Conservation (phyloP, 1,140 invertebrate genomes). For the Ceratina australensis region DNA sequence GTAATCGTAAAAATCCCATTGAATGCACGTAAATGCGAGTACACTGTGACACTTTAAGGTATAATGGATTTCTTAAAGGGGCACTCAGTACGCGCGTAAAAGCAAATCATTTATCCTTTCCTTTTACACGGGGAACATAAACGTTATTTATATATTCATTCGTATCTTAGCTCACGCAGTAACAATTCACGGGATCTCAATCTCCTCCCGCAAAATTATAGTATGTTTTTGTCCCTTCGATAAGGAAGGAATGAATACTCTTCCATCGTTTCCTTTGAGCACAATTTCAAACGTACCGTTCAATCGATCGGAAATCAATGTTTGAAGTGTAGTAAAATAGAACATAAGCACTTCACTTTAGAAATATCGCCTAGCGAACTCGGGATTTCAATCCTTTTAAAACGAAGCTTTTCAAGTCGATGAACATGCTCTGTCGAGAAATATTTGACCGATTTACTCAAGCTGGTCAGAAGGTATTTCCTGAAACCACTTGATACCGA, state of each 20-base stretch:
- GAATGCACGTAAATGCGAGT: too few relatives aligned
- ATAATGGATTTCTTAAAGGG: background rate
- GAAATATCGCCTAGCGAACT: background rate
- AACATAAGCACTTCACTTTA: background rate
- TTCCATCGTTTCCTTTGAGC: too few relatives aligned
- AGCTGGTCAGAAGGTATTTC: too few relatives aligned
- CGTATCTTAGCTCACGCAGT: background rate
- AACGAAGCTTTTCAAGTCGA: background rate
- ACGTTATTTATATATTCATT: background rate
- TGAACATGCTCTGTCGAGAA: background rate
- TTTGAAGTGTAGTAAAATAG: background rate
- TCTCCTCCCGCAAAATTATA: too few relatives aligned
- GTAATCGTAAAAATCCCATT: background rate
- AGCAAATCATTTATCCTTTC: background rate
- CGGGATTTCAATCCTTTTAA: background rate
- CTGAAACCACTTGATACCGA: background rate
- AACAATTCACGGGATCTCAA: background rate
- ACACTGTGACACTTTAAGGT: background rate
- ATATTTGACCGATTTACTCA: background rate
- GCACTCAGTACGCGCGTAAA: background rate
- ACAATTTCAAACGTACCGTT: too few relatives aligned
- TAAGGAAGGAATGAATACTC: background rate
- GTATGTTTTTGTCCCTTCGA: background rate
- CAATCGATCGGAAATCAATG: background rate
- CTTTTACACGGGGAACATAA: background rate